phyloP scores from a whole-genome alignment of 2,888 invertebrate species.

The Aporophyla nigra region DNA sequence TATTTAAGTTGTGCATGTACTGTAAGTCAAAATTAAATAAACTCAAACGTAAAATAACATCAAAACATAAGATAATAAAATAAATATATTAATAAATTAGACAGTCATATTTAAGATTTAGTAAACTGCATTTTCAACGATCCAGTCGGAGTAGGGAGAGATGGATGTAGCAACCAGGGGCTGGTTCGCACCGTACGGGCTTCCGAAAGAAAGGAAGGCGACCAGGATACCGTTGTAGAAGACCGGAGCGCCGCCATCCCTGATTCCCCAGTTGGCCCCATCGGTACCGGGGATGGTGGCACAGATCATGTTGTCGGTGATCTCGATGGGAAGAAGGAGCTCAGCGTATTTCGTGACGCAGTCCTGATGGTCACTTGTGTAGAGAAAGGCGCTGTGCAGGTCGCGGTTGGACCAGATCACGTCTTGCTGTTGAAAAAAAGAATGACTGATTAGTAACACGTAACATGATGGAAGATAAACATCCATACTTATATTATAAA shows the following conservation, averaged over 20 bases:
- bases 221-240: constrained; percentile 77
- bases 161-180: constrained; percentile 44
- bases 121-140: constrained; percentile 25
- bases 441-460: not conserved
- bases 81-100: constrained; percentile 22
- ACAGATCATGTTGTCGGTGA: constrained; percentile 78
- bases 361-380: constrained; percentile 73
- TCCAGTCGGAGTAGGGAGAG: constrained; percentile 48
- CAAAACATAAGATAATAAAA: not conserved
- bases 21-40: not conserved
- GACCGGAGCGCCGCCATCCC: constrained; percentile 85
- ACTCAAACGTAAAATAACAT: constrained; percentile 8
- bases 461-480: not conserved
- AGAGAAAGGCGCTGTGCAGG: constrained; percentile 74
- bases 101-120: constrained; percentile 17
- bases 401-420: constrained; percentile 62
- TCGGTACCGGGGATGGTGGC: constrained; percentile 66
- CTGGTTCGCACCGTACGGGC: constrained; percentile 13
- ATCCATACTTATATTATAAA: no score
- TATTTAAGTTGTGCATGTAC: not conserved
- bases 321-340: constrained; percentile 33
- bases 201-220: constrained; percentile 66
- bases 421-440: constrained; percentile 64
- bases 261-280: constrained; percentile 70
- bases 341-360: constrained; percentile 76